Evolutionary conservation across 1,140 invertebrate genomes (phyloP).

Genomic region (Sitobion miscanthi): DNA sequence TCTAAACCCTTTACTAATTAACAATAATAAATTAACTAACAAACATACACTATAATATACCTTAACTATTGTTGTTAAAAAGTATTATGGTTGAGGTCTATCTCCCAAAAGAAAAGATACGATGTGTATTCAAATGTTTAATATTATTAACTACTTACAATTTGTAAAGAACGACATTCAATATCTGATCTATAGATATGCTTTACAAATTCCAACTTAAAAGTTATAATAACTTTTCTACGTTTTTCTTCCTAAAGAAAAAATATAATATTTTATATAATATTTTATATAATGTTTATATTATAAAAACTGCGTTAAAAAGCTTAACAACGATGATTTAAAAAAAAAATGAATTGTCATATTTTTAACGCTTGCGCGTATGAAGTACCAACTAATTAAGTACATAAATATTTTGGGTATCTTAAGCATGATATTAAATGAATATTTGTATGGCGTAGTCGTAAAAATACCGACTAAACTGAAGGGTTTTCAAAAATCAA

Average conservation of each 20-base stretch:
- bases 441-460: not conserved
- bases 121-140: not conserved
- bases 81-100: too few species aligned
- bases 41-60: too few species aligned
- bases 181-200: not conserved
- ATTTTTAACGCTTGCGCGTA: not conserved
- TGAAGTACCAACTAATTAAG: not conserved
- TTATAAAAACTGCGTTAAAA: not conserved
- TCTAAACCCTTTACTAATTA: too few species aligned
- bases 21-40: too few species aligned
- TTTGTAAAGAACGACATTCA: not conserved
- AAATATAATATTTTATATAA: not conserved
- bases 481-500: slow-evolving; percentile 27
- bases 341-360: not conserved
- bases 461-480: not conserved
- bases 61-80: too few species aligned
- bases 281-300: not conserved
- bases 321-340: not conserved
- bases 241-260: not conserved
- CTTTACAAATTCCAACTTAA: too few species aligned
- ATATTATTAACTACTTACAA: not conserved
- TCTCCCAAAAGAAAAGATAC: too few species aligned
- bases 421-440: not conserved
- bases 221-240: too few species aligned
- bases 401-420: not conserved